Conservation (phyloP, 1,140 invertebrate species). For the Aphelenchoides fujianensis region DNA sequence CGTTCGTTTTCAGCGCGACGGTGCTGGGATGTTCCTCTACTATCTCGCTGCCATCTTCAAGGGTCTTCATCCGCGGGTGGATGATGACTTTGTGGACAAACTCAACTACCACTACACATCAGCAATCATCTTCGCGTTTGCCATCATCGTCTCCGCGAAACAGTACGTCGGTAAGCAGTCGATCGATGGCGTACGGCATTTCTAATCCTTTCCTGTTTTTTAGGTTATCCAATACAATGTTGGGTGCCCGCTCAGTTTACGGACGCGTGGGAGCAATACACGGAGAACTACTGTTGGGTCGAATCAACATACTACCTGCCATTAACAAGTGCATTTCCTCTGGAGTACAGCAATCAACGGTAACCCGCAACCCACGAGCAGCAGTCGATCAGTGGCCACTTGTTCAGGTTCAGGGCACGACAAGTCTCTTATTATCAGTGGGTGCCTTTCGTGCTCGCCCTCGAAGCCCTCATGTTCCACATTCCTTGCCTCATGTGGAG, state of each 20-base stretch:
- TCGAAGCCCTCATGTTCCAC: conserved; percentile 68
- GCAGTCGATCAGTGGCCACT: neutral
- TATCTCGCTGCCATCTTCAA: conserved; percentile 59
- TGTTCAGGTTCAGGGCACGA: conserved; percentile 51
- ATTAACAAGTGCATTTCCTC: conserved; percentile 60
- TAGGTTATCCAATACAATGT: conserved; percentile 61
- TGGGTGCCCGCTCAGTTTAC: conserved; percentile 63
- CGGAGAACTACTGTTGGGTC: conserved; percentile 63
- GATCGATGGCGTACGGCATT: neutral
- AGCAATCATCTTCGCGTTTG: conserved; percentile 62
- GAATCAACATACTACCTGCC: conserved; percentile 48
- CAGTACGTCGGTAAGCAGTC: conserved; percentile 57
- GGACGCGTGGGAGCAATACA: conserved; percentile 62
- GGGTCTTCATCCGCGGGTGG: conserved; percentile 60
- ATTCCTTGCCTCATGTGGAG: conserved; percentile 66
- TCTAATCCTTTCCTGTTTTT: conserved; percentile 15
- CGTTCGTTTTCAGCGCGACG: neutral
- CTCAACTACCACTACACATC: conserved; percentile 62
- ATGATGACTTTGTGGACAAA: conserved; percentile 62
- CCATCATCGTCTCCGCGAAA: conserved; percentile 62
- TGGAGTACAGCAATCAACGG: conserved; percentile 61
- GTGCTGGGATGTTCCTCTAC: conserved; percentile 14
- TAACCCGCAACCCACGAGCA: conserved; percentile 24
- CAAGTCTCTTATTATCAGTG: conserved; percentile 65
- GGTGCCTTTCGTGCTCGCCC: conserved; percentile 64